A percentile compares a stretch with the other conserved stretches of the same genome.
phyloP scores from a whole-genome alignment of 2,113 vertebrate species.

The Engystomops pustulosus region DNA sequence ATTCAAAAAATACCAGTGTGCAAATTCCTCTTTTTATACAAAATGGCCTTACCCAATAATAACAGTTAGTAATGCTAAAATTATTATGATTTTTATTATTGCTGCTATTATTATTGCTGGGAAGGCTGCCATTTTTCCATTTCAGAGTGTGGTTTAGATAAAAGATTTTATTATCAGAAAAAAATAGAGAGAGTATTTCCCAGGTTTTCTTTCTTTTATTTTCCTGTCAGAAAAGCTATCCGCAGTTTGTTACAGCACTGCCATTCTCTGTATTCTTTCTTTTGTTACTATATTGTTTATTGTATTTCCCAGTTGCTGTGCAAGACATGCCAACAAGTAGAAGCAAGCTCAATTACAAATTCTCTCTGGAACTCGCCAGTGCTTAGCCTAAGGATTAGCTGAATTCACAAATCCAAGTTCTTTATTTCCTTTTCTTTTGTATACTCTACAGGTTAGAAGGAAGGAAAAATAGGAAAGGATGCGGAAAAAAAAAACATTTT shows the following conservation, averaged over 20 bases:
- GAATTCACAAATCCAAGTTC: slow-evolving; percentile 29
- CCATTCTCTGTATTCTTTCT: slow-evolving; percentile 26
- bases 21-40: not conserved
- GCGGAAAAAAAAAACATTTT: not conserved
- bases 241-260: slow-evolving; percentile 24
- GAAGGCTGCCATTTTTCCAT: not conserved
- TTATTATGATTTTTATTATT: slow-evolving; percentile 1
- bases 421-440: slow-evolving; percentile 21
- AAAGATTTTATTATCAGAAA: not conserved
- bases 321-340: slow-evolving; percentile 46
- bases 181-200: not conserved
- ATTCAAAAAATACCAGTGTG: not conserved
- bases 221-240: slow-evolving; percentile 2
- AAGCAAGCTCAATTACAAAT: slow-evolving; percentile 45
- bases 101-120: not conserved
- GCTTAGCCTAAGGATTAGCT: slow-evolving; percentile 42
- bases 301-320: slow-evolving; percentile 47
- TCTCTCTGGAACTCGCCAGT: slow-evolving; percentile 37
- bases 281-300: slow-evolving; percentile 46
- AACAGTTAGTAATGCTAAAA: not conserved
- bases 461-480: not conserved
- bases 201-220: slow-evolving; percentile 15
- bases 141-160: not conserved
- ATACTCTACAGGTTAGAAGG: slow-evolving; percentile 11
- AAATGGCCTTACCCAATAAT: not conserved